phyloP scores from a whole-genome alignment of 2,888 invertebrate genomes.

The Calliopum simillimum region DNA sequence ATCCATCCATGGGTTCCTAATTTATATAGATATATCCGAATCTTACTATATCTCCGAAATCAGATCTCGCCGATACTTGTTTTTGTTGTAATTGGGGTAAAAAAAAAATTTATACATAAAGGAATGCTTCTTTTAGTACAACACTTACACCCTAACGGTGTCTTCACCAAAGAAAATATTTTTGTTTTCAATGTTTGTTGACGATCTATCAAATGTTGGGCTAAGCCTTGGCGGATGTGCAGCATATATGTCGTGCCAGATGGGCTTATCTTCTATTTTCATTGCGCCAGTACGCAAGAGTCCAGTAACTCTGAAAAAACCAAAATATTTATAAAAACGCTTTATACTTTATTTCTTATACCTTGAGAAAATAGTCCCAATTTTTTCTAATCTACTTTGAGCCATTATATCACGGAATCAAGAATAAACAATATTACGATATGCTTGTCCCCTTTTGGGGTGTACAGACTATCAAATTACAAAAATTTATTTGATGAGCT shows the following conservation, averaged over 20 bases:
- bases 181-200: constrained; percentile 72
- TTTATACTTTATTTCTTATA: constrained; percentile 55
- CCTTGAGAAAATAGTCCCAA: constrained; percentile 80
- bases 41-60: too few species aligned
- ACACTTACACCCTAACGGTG: constrained; percentile 80
- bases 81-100: too few species aligned
- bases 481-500: too few species aligned
- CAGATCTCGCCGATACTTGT: too few species aligned
- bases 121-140: background rate
- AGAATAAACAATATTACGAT: too few species aligned
- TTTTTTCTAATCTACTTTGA: constrained; percentile 77
- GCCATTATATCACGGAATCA: constrained; percentile 72
- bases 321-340: constrained; percentile 28
- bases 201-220: constrained; percentile 80
- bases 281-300: constrained; percentile 84
- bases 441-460: too few species aligned
- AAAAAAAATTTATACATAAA: too few species aligned
- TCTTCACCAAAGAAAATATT: constrained; percentile 89
- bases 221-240: constrained; percentile 90
- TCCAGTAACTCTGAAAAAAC: constrained; percentile 74
- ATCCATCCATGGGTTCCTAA: too few species aligned
- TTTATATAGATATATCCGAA: too few species aligned
- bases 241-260: constrained; percentile 94
- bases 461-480: too few species aligned
- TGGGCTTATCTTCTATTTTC: constrained; percentile 83